phyloP scores from a whole-genome alignment of 2,888 invertebrate species.

The Ichneumoninae sp. region DNA sequence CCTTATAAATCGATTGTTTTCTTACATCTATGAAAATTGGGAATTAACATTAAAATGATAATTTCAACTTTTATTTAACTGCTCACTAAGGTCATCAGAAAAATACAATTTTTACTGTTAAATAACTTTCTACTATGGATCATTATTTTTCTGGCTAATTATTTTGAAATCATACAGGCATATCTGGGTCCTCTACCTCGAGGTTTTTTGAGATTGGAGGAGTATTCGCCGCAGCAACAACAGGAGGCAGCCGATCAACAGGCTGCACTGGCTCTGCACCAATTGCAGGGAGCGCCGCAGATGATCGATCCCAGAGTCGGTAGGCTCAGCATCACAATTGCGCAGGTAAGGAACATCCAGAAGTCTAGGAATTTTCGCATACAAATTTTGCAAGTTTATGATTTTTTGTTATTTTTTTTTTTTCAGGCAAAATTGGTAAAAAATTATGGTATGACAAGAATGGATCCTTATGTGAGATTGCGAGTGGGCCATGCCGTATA shows the following conservation, averaged over 20 bases:
- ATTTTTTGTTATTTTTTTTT: slow-evolving; percentile 12
- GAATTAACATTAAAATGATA: background rate
- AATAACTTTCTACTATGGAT: too few species aligned
- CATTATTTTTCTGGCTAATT: background rate
- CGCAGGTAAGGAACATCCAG: slow-evolving; percentile 86
- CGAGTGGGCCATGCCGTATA: slow-evolving; percentile 97
- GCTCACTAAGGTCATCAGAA: background rate
- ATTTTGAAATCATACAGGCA: slow-evolving; percentile 85
- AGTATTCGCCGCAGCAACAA: slow-evolving; percentile 87
- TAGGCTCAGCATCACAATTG: slow-evolving; percentile 93
- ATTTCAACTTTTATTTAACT: background rate
- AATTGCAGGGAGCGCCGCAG: slow-evolving; percentile 85
- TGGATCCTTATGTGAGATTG: slow-evolving; percentile 98
- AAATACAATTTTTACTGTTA: background rate
- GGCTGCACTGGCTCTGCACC: slow-evolving; percentile 89
- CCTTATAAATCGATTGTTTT: background rate
- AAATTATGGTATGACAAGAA: slow-evolving; percentile 97
- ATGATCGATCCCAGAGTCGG: slow-evolving; percentile 86
- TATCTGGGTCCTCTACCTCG: slow-evolving; percentile 92
- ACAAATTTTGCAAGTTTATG: background rate
- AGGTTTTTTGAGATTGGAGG: slow-evolving; percentile 89
- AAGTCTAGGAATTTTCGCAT: too few species aligned
- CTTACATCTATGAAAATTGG: background rate
- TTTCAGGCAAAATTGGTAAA: slow-evolving; percentile 93
- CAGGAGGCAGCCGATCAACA: slow-evolving; percentile 92